Evolutionary conservation across 2,797 vertebrate species (phyloP), one percentile per base, ranked within the genome.

Genomic region (Sebastes itinus): DNA sequence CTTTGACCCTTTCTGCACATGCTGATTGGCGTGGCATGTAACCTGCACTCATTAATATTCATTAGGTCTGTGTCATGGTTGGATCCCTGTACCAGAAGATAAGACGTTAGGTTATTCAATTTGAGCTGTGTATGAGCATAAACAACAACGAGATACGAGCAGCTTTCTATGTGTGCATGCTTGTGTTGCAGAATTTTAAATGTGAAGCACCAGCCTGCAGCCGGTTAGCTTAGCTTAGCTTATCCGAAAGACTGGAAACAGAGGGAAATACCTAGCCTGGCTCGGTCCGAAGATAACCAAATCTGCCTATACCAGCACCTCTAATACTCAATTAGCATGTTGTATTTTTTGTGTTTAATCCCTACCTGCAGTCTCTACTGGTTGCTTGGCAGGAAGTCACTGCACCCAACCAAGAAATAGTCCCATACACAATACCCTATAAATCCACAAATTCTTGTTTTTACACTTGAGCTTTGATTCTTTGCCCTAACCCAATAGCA

Each of bases 11-110:
- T 86, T 67, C 63, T 69, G 16, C 62, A 63, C 73, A 70, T 76
- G 73, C 67, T 82, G 75, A 84, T 76, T 81, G 79, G 72, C 49
- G 5, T 14, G 38, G 38, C 60, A 35, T 81, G 80, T 69, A 72
- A 80, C 72, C 79, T n/a, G 33, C 65, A 42, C 69, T 79, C 75
- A 76, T 89, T 85, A 83, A 85, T 87, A 88, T 83, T 66, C 76
- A 89, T 89, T 25, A 69, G 20, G 22, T 56, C 5, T 63, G 55
- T 22, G 70, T 85, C 78, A 32, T 72, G 32, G 67, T 38, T 76
- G 63, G 73, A 84, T 83, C 49, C 30, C 16, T 63, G 13, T 27
- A 30, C 28, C 25, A 7, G 55, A 16, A 60, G 59, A 75, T 58
- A 55, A 66, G 55, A 68, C 33, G 11, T 52, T 2, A 46, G 49